Conservation (phyloP, 2,888 invertebrate genomes). For the Hypena proboscidalis region DNA sequence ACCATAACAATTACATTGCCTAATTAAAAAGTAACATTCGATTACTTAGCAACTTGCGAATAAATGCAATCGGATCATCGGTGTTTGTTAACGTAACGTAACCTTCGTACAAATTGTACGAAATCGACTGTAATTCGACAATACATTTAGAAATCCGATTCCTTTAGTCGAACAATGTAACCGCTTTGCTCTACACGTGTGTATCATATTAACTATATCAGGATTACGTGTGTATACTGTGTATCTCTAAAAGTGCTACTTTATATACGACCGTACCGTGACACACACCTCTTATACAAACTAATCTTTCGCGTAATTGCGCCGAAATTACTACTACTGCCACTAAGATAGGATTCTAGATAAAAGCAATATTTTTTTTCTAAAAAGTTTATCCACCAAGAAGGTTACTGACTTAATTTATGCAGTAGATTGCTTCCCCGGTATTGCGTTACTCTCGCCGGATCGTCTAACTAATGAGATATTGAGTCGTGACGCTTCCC, state of each 20-base stretch:
- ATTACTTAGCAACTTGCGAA: slow-evolving; percentile 30
- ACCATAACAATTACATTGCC: background rate
- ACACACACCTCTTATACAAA: slow-evolving; percentile 32
- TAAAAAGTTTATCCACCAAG: slow-evolving; percentile 19
- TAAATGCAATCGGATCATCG: slow-evolving; percentile 44
- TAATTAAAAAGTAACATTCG: background rate
- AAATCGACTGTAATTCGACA: slow-evolving; percentile 49
- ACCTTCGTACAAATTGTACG: slow-evolving; percentile 47
- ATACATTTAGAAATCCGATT: slow-evolving; percentile 54
- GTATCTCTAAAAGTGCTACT: slow-evolving; percentile 17
- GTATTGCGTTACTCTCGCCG: slow-evolving; percentile 31
- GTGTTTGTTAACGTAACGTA: slow-evolving; percentile 49
- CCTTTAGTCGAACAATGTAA: slow-evolving; percentile 41
- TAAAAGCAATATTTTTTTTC: slow-evolving; percentile 25
- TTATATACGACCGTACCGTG: slow-evolving; percentile 15
- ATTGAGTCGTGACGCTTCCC: slow-evolving; percentile 16
- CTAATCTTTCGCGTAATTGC: slow-evolving; percentile 31
- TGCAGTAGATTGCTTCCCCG: slow-evolving; percentile 37
- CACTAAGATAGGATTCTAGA: slow-evolving; percentile 44
- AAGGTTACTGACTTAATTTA: slow-evolving; percentile 44
- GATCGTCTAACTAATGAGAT: slow-evolving; percentile 33
- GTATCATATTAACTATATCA: background rate
- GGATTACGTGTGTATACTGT: slow-evolving; percentile 18
- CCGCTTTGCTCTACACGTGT: slow-evolving; percentile 38
- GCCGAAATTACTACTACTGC: slow-evolving; percentile 52